These are phyloP conservation scores for Dryoscopus gambensis DNA, from an alignment of 2,113 vertebrate genomes.

Conservation along the genomic window DNA sequence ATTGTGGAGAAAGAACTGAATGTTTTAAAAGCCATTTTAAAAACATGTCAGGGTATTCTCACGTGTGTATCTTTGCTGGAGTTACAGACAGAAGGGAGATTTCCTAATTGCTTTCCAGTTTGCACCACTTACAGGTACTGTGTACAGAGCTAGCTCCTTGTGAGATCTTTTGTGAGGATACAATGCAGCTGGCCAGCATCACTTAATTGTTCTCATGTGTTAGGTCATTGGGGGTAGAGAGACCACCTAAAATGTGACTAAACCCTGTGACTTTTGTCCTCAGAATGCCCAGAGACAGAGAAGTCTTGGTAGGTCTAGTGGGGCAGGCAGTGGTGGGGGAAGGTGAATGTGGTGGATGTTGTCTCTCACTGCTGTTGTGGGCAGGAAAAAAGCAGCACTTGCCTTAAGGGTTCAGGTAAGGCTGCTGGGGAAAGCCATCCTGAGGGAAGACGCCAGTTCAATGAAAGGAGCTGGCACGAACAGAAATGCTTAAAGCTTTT, in stretches of 20 bases:
- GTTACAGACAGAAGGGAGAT: neutral
- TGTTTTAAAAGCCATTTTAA: neutral
- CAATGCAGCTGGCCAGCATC: neutral
- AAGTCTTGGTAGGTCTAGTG: neutral
- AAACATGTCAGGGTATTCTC: neutral
- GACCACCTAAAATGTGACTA: neutral
- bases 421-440: neutral
- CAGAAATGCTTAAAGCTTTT: neutral
- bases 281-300: neutral
- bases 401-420: neutral
- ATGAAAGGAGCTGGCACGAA: neutral
- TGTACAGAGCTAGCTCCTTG: neutral
- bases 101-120: neutral
- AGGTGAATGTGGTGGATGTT: neutral
- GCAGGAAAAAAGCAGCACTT: neutral
- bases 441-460: neutral
- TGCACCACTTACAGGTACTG: neutral
- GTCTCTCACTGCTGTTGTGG: neutral
- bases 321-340: neutral
- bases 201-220: neutral
- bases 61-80: neutral
- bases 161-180: neutral
- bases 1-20: neutral
- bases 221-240: neutral
- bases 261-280: neutral